Evolutionary conservation across 92 coral and sea anemone species (phyloP), one percentile per base, ranked within the genome.

Genomic region (Scolanthus callimorphus): DNA sequence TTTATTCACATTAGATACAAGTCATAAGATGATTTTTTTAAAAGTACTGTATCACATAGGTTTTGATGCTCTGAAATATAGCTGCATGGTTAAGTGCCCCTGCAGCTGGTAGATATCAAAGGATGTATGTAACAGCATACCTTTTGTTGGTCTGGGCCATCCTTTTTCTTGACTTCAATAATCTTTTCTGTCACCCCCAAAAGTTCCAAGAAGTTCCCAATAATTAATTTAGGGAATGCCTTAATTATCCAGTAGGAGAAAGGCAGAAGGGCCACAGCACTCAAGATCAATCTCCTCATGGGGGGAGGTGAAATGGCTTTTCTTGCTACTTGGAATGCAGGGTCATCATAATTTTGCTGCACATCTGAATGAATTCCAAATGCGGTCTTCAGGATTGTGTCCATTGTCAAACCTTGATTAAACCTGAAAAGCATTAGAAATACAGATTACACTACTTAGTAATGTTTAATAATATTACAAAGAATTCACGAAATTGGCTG

Each of bases 331-430:
- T 49, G 39, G 49, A 81, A 82, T 17, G 80, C 69, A 20, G 84
- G 88, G 63, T 80, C 92, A 57, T 74, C 52, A 3, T 81, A 70
- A 55, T 85, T 73, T 15, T 58, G 64, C 39, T 80, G 88, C 15
- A 80, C 63, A 17, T 69, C 74, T 12, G 83, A 72, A 31, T 80
- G 65, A 38, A 85, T 76, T 4, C 92, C 92, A 65, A 85, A 85
- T 27, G 76, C 75, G 15, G 75, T 51, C 13, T 49, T 64, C 34
- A 85, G 59, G 26, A 85, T 81, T 6, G 72, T 59, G 46, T 85
- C 92, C 63, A 85, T 65, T 1, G 88, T 85, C 17, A 85, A 74
- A 13, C 84, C 76, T 50, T 85, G 87, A n/a, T 53, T 43, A 46
- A 43, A 81, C 44, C 88, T 75, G 59, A 34, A 34, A 34, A 34